Evolutionary conservation across 2,888 invertebrate species (phyloP).

Genomic region (Rosalia funebris): DNA sequence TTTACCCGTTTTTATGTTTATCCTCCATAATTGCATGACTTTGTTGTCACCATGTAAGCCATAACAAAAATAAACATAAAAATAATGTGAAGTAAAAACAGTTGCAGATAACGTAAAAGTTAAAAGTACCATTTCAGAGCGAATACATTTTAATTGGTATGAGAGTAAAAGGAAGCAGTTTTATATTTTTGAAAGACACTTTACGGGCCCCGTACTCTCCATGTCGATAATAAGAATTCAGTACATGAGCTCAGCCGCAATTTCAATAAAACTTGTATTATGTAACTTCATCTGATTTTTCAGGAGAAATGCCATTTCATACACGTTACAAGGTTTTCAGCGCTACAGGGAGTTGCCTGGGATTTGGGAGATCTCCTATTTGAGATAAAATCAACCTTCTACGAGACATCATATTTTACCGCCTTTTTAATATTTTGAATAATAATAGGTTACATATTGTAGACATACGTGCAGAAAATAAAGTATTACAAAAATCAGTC

Average conservation of each 20-base stretch:
- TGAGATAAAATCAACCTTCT: too few relatives aligned
- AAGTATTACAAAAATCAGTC: too few relatives aligned
- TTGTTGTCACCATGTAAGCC: neutral
- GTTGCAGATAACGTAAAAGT: neutral
- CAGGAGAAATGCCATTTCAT: conserved; percentile 10
- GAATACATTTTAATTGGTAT: neutral
- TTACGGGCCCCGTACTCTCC: neutral
- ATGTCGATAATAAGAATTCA: conserved; percentile 22
- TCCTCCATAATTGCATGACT: neutral
- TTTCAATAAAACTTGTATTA: conserved; percentile 25
- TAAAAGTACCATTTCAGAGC: neutral
- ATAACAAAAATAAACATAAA: neutral
- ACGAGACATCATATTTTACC: too few relatives aligned
- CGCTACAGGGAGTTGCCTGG: neutral
- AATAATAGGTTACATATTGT: too few relatives aligned
- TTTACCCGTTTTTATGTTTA: neutral
- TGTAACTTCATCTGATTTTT: conserved; percentile 2
- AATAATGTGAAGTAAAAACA: neutral
- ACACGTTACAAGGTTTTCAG: conserved; percentile 8
- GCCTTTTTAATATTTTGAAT: too few relatives aligned
- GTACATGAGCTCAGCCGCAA: conserved; percentile 19
- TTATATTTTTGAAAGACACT: neutral
- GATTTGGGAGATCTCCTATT: too few relatives aligned
- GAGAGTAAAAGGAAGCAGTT: neutral
- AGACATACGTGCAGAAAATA: too few relatives aligned